Conservation (phyloP, 2,888 invertebrate species). For the Coleophora deauratella region DNA sequence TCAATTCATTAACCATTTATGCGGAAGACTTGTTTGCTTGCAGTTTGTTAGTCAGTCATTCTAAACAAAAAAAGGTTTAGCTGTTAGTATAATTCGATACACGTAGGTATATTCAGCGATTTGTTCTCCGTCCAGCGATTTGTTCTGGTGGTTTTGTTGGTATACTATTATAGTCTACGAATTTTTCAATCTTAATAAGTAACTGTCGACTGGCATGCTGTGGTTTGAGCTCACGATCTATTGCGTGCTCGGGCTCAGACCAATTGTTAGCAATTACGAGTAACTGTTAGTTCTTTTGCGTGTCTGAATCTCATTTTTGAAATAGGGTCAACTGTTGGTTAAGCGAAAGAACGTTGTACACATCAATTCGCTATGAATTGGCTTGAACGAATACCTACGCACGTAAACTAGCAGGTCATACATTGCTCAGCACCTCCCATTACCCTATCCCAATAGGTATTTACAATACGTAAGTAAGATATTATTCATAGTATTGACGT, state of each 20-base stretch:
- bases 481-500: slow-evolving; percentile 44
- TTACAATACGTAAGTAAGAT: slow-evolving; percentile 7
- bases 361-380: too few relatives aligned
- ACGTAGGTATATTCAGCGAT: too few relatives aligned
- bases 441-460: not conserved
- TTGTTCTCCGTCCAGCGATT: too few relatives aligned
- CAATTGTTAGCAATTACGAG: slow-evolving; percentile 59
- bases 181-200: too few relatives aligned
- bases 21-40: slow-evolving; percentile 10
- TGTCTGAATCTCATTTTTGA: slow-evolving; percentile 51
- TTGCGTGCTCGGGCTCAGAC: slow-evolving; percentile 64
- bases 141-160: too few relatives aligned
- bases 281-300: slow-evolving; percentile 66
- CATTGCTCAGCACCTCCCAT: not conserved
- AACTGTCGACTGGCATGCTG: not conserved
- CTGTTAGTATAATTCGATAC: too few relatives aligned
- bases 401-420: too few relatives aligned
- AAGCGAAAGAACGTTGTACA: not conserved
- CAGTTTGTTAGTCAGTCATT: too few relatives aligned
- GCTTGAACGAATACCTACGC: too few relatives aligned
- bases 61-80: too few relatives aligned
- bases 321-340: slow-evolving; percentile 49
- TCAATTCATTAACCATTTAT: slow-evolving; percentile 18
- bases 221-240: slow-evolving; percentile 43
- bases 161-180: too few relatives aligned